Evolutionary conservation across 1,140 invertebrate species (phyloP).

Genomic region (Brachionus koreanus): DNA sequence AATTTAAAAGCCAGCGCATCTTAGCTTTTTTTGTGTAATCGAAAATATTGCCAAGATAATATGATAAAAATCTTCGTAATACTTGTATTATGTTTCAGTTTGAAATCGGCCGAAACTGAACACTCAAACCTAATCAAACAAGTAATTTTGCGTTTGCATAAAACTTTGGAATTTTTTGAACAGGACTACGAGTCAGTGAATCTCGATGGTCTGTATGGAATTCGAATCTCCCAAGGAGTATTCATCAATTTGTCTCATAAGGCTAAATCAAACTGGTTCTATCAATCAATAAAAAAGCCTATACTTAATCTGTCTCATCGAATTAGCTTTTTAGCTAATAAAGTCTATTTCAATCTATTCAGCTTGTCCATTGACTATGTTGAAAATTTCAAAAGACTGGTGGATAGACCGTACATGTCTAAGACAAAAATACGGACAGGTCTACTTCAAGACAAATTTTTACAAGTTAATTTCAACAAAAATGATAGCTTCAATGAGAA

Average conservation of each 20-base stretch:
- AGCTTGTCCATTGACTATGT: slow-evolving; percentile 21
- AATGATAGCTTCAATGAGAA: slow-evolving; percentile 3
- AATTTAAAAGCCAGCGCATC: not conserved
- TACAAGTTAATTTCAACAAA: not conserved
- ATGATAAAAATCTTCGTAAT: not conserved
- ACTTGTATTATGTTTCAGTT: not conserved
- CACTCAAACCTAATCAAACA: not conserved
- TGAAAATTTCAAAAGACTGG: not conserved
- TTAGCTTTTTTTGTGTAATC: not conserved
- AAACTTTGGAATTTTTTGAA: slow-evolving; percentile 25
- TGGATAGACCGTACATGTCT: not conserved
- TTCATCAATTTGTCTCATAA: not conserved
- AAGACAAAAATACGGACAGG: not conserved
- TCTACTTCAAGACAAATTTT: not conserved
- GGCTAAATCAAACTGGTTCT: not conserved
- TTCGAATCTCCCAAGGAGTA: slow-evolving; percentile 22
- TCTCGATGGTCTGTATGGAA: slow-evolving; percentile 32
- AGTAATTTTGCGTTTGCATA: not conserved
- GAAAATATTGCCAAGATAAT: not conserved
- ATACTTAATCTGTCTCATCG: not conserved
- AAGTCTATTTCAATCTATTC: not conserved
- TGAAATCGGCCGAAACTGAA: not conserved
- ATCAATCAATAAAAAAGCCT: not conserved
- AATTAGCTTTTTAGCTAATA: not conserved
- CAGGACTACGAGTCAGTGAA: not conserved